Conservation (phyloP, 2,797 vertebrate genomes). For the Danio kyathit region DNA sequence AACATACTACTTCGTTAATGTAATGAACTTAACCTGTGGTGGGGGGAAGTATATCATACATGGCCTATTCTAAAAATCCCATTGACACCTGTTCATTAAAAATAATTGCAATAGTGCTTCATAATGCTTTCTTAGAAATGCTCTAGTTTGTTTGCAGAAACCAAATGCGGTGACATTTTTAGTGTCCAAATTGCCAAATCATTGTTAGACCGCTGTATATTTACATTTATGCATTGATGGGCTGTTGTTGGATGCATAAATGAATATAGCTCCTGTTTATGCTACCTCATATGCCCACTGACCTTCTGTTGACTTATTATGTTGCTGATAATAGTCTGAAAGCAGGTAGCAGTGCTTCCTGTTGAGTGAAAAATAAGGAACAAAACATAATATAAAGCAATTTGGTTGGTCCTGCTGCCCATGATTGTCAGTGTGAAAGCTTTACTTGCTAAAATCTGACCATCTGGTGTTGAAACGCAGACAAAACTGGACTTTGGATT, state of each 20-base stretch:
- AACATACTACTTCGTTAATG: not conserved
- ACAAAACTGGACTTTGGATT: slow-evolving; percentile 80
- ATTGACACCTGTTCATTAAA: not conserved
- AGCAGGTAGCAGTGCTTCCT: slow-evolving; percentile 41
- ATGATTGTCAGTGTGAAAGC: slow-evolving; percentile 74
- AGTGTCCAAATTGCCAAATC: not conserved
- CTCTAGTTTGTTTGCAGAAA: not conserved
- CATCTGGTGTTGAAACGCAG: slow-evolving; percentile 82
- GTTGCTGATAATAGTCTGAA: slow-evolving; percentile 42
- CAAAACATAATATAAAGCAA: slow-evolving; percentile 39
- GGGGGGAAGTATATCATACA: not conserved
- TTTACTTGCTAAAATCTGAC: slow-evolving; percentile 75
- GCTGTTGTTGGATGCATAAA: slow-evolving; percentile 18
- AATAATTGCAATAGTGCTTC: not conserved
- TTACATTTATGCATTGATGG: not conserved
- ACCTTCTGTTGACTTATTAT: slow-evolving; percentile 33
- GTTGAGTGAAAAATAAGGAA: slow-evolving; percentile 24
- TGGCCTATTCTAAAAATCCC: not conserved
- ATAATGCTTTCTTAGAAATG: not conserved
- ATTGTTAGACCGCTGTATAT: not conserved
- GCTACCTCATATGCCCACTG: slow-evolving; percentile 20
- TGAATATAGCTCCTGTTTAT: not conserved
- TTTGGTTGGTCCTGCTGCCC: slow-evolving; percentile 69
- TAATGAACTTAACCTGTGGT: not conserved
- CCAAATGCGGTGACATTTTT: not conserved